Conservation (phyloP, 2,797 vertebrate species). For the Enteromius radiatus region DNA sequence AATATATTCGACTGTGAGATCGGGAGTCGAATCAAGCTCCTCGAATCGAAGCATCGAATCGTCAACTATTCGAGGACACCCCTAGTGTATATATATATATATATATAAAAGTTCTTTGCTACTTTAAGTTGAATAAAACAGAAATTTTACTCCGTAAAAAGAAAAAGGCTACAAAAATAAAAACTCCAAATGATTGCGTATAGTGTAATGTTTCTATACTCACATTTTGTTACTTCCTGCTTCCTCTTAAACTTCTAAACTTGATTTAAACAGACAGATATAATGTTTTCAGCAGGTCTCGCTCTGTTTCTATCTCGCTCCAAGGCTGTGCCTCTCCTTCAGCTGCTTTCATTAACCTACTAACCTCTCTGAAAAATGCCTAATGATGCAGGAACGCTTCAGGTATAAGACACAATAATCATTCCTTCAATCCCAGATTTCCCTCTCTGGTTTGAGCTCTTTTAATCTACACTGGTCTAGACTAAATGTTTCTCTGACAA, state of each 20-base stretch:
- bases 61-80: no score
- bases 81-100: no score
- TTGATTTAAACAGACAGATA: constrained; percentile 26
- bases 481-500: background rate
- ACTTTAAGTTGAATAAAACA: background rate
- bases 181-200: background rate
- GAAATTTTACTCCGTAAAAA: background rate
- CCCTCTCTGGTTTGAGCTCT: background rate
- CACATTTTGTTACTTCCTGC: background rate
- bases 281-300: constrained; percentile 1
- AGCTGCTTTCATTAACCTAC: constrained; percentile 18
- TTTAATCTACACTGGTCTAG: background rate
- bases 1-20: no score
- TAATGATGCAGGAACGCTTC: constrained; percentile 20
- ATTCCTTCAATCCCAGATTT: constrained; percentile 16
- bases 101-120: background rate
- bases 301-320: constrained; percentile 6
- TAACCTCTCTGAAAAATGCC: constrained; percentile 22
- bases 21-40: no score
- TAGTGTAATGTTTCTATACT: background rate
- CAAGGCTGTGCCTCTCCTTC: constrained; percentile 4
- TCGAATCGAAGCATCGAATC: no score
- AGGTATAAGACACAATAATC: background rate
- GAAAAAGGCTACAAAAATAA: background rate
- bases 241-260: background rate